phyloP scores from a whole-genome alignment of 1,140 invertebrate species.

The Sitophilus oryzae region DNA sequence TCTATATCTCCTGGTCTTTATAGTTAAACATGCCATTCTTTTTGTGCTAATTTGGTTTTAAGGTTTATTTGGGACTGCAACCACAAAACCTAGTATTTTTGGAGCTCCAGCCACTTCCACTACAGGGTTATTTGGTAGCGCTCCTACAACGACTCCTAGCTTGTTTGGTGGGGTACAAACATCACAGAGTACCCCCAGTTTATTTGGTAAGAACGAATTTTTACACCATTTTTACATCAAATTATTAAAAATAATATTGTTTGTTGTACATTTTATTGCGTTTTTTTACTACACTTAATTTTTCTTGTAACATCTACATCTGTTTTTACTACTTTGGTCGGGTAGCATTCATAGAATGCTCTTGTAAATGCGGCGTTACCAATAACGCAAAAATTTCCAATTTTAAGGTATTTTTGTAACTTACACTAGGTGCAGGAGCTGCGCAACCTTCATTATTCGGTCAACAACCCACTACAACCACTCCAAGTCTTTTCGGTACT shows the following conservation, averaged over 20 bases:
- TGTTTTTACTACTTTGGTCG: too few species aligned
- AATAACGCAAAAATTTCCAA: too few species aligned
- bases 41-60: background rate
- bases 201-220: constrained; percentile 26
- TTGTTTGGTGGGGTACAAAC: constrained; percentile 31
- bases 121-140: constrained; percentile 26
- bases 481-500: constrained; percentile 38
- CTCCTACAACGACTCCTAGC: constrained; percentile 29
- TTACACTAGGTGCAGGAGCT: constrained; percentile 1
- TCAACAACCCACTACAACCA: constrained; percentile 27
- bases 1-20: too few species aligned
- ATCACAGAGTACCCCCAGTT: constrained; percentile 38
- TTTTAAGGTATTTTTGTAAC: background rate
- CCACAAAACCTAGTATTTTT: constrained; percentile 40
- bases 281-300: too few species aligned
- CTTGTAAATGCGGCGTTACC: too few species aligned
- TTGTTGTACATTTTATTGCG: too few species aligned
- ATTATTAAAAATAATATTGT: too few species aligned
- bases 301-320: too few species aligned
- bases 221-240: background rate
- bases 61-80: constrained; percentile 42
- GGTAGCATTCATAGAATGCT: too few species aligned
- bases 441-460: constrained; percentile 26
- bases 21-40: too few species aligned
- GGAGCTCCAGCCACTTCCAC: constrained; percentile 41